Evolutionary conservation across 2,113 vertebrate species (phyloP).

Genomic region (Oncorhynchus nerka): DNA sequence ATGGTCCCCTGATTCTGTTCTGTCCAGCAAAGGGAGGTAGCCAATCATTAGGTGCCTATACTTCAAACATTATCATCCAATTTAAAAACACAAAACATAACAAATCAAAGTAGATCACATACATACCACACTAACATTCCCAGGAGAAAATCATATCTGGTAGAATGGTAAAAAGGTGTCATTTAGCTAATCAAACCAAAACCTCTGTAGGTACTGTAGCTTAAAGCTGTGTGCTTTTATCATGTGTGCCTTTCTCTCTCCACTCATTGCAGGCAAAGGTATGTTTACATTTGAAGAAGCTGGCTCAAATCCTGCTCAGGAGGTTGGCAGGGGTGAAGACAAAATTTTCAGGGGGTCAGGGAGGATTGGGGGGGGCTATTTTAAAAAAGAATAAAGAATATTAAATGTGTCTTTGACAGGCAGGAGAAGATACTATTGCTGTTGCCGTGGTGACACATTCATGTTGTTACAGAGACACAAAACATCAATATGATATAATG

Average conservation of each 20-base stretch:
- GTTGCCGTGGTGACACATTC: slow-evolving; percentile 30
- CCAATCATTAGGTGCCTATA: too few relatives aligned
- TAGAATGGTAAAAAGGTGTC: slow-evolving; percentile 47
- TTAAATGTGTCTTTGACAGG: not conserved
- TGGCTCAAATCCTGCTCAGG: slow-evolving; percentile 57
- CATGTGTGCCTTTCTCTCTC: slow-evolving; percentile 80
- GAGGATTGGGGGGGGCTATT: not conserved
- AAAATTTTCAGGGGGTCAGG: not conserved
- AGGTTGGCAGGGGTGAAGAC: not conserved
- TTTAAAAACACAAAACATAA: not conserved
- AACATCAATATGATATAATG: slow-evolving; percentile 39
- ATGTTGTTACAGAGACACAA: slow-evolving; percentile 50
- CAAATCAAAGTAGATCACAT: not conserved
- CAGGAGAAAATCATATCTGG: slow-evolving; percentile 40
- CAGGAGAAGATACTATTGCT: slow-evolving; percentile 6
- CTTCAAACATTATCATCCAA: too few relatives aligned
- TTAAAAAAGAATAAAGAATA: not conserved
- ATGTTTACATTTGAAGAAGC: slow-evolving; percentile 70
- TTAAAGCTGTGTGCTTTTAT: slow-evolving; percentile 68
- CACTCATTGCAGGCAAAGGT: slow-evolving; percentile 65
- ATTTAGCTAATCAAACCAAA: slow-evolving; percentile 75
- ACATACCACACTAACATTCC: slow-evolving; percentile 22
- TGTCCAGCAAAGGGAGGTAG: too few relatives aligned
- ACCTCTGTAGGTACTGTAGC: slow-evolving; percentile 52
- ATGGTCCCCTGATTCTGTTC: too few relatives aligned